Conservation (phyloP, 2,888 invertebrate genomes). For the Choreutis nemorana region DNA sequence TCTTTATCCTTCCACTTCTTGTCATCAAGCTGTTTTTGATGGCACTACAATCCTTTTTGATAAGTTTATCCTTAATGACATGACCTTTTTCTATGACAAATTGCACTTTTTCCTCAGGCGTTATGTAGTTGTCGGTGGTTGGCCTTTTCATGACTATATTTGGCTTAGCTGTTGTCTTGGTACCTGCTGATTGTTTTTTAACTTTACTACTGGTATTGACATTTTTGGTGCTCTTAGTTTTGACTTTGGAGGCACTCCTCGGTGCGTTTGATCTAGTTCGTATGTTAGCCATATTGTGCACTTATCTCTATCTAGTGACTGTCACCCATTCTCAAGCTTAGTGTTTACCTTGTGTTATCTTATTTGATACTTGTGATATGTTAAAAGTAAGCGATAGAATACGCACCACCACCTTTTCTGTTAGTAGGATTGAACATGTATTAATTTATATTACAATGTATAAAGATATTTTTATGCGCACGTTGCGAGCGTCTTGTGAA, state of each 20-base stretch:
- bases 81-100: background rate
- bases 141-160: background rate
- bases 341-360: no score
- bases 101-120: background rate
- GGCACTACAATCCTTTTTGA: no score
- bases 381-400: slow-evolving; percentile 17
- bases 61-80: background rate
- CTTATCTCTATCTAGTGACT: slow-evolving; percentile 7
- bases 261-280: slow-evolving; percentile 41
- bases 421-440: slow-evolving; percentile 22
- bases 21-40: slow-evolving; percentile 15
- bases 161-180: background rate
- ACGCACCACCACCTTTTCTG: slow-evolving; percentile 45
- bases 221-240: no score
- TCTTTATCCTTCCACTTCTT: slow-evolving; percentile 25
- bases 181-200: slow-evolving; percentile 31
- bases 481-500: slow-evolving; percentile 40
- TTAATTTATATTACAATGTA: background rate
- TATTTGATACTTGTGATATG: slow-evolving; percentile 3
- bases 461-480: slow-evolving; percentile 15
- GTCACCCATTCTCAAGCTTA: slow-evolving; percentile 39
- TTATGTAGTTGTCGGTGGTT: background rate
- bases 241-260: slow-evolving; percentile 27
- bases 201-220: slow-evolving; percentile 28
- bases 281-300: slow-evolving; percentile 45